phyloP scores from a whole-genome alignment of 2,113 vertebrate genomes.

The Toxotes chatareus region DNA sequence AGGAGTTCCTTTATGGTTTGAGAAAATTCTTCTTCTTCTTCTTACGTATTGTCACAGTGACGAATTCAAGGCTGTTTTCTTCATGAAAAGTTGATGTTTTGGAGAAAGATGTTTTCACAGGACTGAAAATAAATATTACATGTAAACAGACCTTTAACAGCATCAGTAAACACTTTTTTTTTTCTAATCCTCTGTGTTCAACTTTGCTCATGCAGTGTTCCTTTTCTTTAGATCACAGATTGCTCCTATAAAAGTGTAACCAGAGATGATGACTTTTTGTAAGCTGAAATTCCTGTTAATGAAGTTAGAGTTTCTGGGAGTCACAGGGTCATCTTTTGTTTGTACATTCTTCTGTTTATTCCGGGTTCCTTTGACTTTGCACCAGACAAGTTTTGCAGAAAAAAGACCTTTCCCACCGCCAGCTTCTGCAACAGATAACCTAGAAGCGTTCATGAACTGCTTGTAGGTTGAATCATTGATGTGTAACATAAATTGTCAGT shows the following conservation, averaged over 20 bases:
- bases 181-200: not conserved
- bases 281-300: not conserved
- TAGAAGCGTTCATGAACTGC: not conserved
- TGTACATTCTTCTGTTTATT: slow-evolving; percentile 17
- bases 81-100: not conserved
- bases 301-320: not conserved
- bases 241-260: not conserved
- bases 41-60: not conserved
- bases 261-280: too few relatives aligned
- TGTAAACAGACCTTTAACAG: not conserved
- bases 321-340: not conserved
- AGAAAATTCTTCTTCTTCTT: not conserved
- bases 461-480: not conserved
- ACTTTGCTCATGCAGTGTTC: not conserved
- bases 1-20: not conserved
- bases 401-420: not conserved
- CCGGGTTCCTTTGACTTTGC: slow-evolving; percentile 10
- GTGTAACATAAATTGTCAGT: not conserved
- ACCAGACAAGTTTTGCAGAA: not conserved
- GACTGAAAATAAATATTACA: not conserved
- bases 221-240: not conserved
- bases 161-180: not conserved
- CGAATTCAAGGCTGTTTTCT: not conserved
- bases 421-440: not conserved
- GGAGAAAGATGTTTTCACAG: not conserved